Percentiles rank a stretch among this genome's conserved stretches.
phyloP scores from a whole-genome alignment of 1,140 invertebrate genomes.

The Brachionus rubens region DNA sequence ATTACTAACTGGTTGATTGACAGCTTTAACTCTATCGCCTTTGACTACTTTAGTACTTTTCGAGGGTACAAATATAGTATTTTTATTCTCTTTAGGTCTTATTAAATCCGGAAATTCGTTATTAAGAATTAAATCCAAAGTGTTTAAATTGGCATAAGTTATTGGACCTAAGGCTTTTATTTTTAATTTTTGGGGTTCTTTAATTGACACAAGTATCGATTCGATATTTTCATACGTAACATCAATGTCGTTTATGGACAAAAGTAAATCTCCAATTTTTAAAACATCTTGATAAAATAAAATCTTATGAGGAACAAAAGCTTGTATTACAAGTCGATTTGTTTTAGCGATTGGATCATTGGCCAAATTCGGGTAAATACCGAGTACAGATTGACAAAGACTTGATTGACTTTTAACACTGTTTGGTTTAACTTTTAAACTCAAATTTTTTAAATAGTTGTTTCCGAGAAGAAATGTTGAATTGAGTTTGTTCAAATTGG shows the following conservation, averaged over 20 bases:
- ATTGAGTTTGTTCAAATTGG: background rate
- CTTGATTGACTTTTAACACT: background rate
- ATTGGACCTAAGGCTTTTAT: background rate
- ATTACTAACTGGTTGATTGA: background rate
- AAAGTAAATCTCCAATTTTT: background rate
- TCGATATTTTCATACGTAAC: conserved; percentile 14
- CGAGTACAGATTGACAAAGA: background rate
- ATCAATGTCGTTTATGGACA: conserved; percentile 8
- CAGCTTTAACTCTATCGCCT: conserved; percentile 5
- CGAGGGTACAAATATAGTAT: background rate
- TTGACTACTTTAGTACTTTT: background rate
- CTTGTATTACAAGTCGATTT: conserved; percentile 1
- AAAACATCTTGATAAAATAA: background rate
- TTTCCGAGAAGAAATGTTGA: background rate
- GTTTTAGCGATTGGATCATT: background rate
- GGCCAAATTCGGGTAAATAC: conserved; percentile 2
- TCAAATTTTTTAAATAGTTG: background rate
- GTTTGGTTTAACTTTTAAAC: background rate
- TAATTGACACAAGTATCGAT: background rate
- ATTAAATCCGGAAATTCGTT: background rate
- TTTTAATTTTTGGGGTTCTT: background rate
- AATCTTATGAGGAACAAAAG: conserved; percentile 3
- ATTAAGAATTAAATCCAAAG: background rate
- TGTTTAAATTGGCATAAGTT: conserved; percentile 17
- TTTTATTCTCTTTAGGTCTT: background rate